phyloP scores from a whole-genome alignment of 2,888 invertebrate genomes.

The Rhogogaster chlorosoma region DNA sequence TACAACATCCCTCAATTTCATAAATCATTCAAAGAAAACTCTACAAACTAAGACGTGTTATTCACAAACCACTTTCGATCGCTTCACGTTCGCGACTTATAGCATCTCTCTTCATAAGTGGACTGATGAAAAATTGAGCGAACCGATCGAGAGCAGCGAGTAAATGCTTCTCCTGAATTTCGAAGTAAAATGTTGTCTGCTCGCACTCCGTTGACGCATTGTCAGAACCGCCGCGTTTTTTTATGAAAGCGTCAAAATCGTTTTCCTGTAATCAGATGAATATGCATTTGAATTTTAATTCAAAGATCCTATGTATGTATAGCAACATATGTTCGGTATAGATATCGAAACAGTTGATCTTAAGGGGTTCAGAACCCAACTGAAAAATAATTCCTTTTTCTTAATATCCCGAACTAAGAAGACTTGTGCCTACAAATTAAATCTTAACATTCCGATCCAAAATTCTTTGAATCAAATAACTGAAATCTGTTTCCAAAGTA shows the following conservation, averaged over 20 bases:
- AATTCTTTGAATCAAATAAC: conserved; percentile 76
- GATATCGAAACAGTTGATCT: not conserved
- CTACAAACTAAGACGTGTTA: not conserved
- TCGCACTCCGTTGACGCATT: conserved; percentile 95
- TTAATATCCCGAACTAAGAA: not conserved
- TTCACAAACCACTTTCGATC: conserved; percentile 87
- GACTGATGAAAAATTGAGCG: conserved; percentile 92
- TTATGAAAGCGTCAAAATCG: conserved; percentile 74
- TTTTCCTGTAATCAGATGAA: conserved; percentile 67
- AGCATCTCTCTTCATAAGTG: conserved; percentile 90
- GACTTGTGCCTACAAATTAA: not conserved
- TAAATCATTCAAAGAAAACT: not conserved
- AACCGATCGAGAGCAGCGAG: conserved; percentile 90
- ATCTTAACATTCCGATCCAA: not conserved
- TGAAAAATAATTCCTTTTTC: conserved; percentile 34
- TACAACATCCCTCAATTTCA: not conserved
- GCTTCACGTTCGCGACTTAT: conserved; percentile 93
- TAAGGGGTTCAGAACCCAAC: not conserved
- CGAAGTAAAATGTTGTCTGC: conserved; percentile 93
- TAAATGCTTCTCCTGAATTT: conserved; percentile 90
- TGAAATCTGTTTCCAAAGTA: conserved; percentile 77
- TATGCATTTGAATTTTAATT: not conserved
- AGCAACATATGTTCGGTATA: not conserved
- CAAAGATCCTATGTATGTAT: not conserved
- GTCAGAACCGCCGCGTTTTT: conserved; percentile 91